Evolutionary conservation across 2,113 vertebrate genomes (phyloP), one percentile per base, ranked within the genome.

Genomic region (Lophura nycthemera): DNA sequence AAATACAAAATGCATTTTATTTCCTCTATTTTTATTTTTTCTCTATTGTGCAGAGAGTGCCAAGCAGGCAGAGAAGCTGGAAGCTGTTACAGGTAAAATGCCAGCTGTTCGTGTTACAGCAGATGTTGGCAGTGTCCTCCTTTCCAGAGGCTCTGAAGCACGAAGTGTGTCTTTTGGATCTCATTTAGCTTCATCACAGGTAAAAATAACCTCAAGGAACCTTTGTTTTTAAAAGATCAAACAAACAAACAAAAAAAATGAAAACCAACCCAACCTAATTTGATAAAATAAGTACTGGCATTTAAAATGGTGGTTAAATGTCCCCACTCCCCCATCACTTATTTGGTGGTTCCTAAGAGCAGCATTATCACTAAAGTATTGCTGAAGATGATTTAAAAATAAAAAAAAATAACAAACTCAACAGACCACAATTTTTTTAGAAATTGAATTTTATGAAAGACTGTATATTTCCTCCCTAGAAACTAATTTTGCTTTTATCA

Each of bases 121-220:
- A 25, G 98, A 96, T 36, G 50, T 71, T 50, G 70, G 73, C 14
- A 96, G 85, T 1, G 27, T 97, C 24, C 97, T 97, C 21, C 94
- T 97, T 5, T 98, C 97, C 45, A 97, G 97, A 93, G 96, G 95
- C 42, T 98, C 97, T 77, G 98, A 98, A 72, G 64, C 92, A 34
- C 97, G 83, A 71, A 96, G 81, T 38, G 6, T 96, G 7, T 83
- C 97, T 59, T 91, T 98, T 69, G 94, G 95, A 14, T 70, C 97
- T 59, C 97, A 89, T 80, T 91, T 92, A 36, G 88, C 96, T 86
- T 92, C 96, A 15, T 85, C 88, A 3, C 98, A 98, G 98, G 98
- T 98, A 96, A 86, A 88, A 89, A 50, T 50, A 79, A 10, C n/a
- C 24, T 63, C 24, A 40, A 27, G 61, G 17, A 32, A 57, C 30